A percentile compares a stretch with the other conserved stretches of the same genome.
Conservation (phyloP, 1,140 invertebrate genomes). For the Whitmania pigra region DNA sequence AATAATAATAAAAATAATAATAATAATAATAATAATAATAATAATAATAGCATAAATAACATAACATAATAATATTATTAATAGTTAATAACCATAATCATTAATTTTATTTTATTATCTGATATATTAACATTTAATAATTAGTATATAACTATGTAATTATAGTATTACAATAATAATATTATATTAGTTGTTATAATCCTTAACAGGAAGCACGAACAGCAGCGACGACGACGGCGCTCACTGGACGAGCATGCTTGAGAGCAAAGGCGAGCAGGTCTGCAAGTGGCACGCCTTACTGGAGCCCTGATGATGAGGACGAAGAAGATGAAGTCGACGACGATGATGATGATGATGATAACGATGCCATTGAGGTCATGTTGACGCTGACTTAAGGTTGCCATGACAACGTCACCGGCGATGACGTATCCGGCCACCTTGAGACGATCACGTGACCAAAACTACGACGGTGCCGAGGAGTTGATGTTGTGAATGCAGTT, state of each 20-base stretch:
- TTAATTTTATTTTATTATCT: too few species aligned
- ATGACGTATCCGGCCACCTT: not conserved
- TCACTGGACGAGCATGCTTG: conserved; percentile 81
- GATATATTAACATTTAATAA: too few species aligned
- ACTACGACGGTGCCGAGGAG: too few species aligned
- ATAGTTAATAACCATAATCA: too few species aligned
- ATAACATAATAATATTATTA: too few species aligned
- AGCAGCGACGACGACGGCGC: conserved; percentile 79
- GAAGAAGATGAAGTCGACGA: not conserved
- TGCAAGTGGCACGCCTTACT: conserved; percentile 63
- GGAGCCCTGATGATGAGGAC: conserved; percentile 31
- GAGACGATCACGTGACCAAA: too few species aligned
- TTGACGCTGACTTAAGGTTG: not conserved
- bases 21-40: too few species aligned
- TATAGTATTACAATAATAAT: too few species aligned
- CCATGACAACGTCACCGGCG: not conserved
- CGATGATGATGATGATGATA: not conserved
- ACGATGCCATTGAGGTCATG: not conserved
- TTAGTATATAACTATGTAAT: too few species aligned
- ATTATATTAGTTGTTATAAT: not conserved
- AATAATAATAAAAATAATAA: too few species aligned
- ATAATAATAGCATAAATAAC: too few species aligned
- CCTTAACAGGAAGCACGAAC: conserved; percentile 57
- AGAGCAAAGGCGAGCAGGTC: conserved; percentile 56
- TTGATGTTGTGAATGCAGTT: too few species aligned